Evolutionary conservation across 2,113 vertebrate species (phyloP).

Genomic region (Pygoscelis antarcticus): DNA sequence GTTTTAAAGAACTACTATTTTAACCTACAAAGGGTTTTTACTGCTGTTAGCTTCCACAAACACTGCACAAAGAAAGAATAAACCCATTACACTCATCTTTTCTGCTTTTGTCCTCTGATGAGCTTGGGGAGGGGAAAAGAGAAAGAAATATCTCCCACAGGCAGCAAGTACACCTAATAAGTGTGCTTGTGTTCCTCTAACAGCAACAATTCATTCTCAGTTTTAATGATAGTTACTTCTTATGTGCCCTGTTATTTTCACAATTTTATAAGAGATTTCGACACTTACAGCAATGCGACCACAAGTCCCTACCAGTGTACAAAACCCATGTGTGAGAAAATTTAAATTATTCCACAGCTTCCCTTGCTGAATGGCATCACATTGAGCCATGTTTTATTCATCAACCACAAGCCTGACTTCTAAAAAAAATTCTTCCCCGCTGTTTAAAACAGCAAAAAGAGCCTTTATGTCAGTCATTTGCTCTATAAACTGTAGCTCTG

Average conservation of each 20-base stretch:
- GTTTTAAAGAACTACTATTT: conserved; percentile 16
- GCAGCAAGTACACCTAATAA: not conserved
- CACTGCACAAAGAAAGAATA: not conserved
- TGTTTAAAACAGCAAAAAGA: conserved; percentile 1
- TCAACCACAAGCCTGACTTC: conserved; percentile 13
- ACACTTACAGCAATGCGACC: not conserved
- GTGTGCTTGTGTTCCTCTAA: not conserved
- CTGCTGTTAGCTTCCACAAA: not conserved
- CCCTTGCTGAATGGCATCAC: conserved; percentile 25
- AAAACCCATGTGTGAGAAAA: not conserved
- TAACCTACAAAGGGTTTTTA: not conserved
- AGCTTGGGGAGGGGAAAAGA: not conserved
- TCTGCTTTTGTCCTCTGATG: not conserved
- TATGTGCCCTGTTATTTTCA: not conserved
- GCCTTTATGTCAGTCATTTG: not conserved
- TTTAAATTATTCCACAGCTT: conserved; percentile 47
- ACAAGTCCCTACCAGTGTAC: not conserved
- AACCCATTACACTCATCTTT: not conserved
- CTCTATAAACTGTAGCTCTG: not conserved
- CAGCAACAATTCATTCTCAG: not conserved
- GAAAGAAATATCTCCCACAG: not conserved
- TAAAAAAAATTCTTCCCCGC: not conserved
- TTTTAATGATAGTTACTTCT: conserved; percentile 19
- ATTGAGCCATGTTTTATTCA: conserved; percentile 55
- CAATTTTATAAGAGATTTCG: not conserved